phyloP scores from a whole-genome alignment of 92 coral and sea anemone genomes.

The Parazoanthus atlanticus region DNA sequence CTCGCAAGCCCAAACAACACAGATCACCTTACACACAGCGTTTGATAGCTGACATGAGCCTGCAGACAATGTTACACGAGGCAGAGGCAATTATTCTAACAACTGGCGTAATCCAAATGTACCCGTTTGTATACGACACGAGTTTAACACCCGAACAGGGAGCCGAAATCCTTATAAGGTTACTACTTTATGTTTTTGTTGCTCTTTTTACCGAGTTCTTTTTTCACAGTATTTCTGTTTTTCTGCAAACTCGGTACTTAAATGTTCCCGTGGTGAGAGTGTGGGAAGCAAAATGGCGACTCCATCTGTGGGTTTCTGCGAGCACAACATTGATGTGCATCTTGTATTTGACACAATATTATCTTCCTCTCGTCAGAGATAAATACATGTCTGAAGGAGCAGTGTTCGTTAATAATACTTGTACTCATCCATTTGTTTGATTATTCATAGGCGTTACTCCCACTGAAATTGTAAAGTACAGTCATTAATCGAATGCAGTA shows the following conservation, averaged over 20 bases:
- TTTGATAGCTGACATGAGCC: conserved; percentile 35
- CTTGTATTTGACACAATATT: not conserved
- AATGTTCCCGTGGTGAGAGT: conserved; percentile 32
- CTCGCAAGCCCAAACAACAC: not conserved
- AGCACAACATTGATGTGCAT: conserved; percentile 38
- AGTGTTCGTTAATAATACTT: not conserved
- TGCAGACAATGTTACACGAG: conserved; percentile 37
- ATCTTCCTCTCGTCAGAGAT: conserved; percentile 22
- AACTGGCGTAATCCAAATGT: conserved; percentile 4
- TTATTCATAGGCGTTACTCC: no score
- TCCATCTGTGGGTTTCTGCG: conserved; percentile 27
- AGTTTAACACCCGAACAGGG: conserved; percentile 25
- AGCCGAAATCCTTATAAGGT: not conserved
- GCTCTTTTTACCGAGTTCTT: conserved; percentile 22
- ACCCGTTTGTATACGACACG: conserved; percentile 19
- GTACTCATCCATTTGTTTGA: not conserved
- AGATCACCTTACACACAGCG: conserved; percentile 1
- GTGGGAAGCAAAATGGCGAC: conserved; percentile 31
- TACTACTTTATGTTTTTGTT: conserved; percentile 2
- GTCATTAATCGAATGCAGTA: no score
- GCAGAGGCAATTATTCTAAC: conserved; percentile 25
- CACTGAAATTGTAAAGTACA: no score
- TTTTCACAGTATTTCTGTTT: conserved; percentile 28
- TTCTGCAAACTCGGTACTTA: conserved; percentile 25
- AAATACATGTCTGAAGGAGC: conserved; percentile 6